Evolutionary conservation across 2,888 invertebrate species (phyloP).

Genomic region (Apotomis betuletana): DNA sequence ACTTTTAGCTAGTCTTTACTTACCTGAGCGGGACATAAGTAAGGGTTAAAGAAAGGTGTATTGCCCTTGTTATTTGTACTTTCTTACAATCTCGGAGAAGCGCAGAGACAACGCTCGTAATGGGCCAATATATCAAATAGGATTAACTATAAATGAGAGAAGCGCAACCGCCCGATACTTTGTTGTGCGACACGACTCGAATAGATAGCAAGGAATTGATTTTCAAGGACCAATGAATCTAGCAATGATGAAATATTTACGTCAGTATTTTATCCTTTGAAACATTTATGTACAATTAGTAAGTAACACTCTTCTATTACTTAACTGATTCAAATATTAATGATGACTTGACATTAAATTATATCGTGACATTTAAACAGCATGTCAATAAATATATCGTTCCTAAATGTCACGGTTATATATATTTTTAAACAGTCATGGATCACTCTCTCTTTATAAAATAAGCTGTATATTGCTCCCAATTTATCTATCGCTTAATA

Average conservation of each 20-base stretch:
- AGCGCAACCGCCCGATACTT: slow-evolving; percentile 69
- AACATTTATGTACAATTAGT: no score
- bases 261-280: no score
- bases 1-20: neutral
- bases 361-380: no score
- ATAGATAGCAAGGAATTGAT: slow-evolving; percentile 61
- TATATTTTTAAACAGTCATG: neutral
- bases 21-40: slow-evolving; percentile 24
- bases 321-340: no score
- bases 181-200: slow-evolving; percentile 69
- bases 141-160: slow-evolving; percentile 79
- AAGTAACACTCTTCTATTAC: no score
- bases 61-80: slow-evolving; percentile 62
- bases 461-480: neutral
- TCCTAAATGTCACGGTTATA: neutral
- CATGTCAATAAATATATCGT: no score
- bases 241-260: neutral
- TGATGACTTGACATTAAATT: no score
- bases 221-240: slow-evolving; percentile 44
- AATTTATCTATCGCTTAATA: slow-evolving; percentile 23
- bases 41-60: slow-evolving; percentile 57
- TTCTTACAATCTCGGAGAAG: slow-evolving; percentile 72
- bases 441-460: neutral
- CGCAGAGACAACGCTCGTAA: slow-evolving; percentile 73
- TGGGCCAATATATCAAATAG: slow-evolving; percentile 80